These are phyloP conservation scores for Pomatorhinus ruficollis DNA, from an alignment of 2,113 vertebrate species.

Conservation along the genomic window DNA sequence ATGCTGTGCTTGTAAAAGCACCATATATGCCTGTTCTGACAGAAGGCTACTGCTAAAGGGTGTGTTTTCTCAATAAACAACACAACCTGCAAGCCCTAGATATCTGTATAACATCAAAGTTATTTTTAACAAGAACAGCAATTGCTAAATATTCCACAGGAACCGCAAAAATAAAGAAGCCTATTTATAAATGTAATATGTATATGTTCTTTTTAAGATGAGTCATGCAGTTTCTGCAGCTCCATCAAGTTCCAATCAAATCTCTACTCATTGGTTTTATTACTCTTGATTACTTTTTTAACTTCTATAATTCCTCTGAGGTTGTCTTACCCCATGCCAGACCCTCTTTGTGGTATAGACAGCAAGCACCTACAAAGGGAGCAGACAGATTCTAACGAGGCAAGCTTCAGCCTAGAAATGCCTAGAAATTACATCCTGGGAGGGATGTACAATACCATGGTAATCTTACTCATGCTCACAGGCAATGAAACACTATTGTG, in stretches of 20 bases:
- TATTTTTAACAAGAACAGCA: constrained; percentile 12
- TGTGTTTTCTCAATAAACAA: background rate
- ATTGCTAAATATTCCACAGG: background rate
- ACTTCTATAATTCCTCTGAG: background rate
- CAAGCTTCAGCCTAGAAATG: background rate
- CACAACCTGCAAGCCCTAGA: background rate
- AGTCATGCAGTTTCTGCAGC: background rate
- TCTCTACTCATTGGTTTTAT: background rate
- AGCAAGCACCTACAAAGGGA: background rate
- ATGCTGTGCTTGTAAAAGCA: background rate
- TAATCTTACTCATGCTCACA: background rate
- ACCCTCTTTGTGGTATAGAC: background rate
- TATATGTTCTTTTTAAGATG: background rate
- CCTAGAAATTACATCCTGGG: background rate
- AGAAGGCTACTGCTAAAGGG: background rate
- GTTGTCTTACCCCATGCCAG: background rate
- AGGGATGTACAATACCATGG: background rate
- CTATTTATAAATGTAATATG: constrained; percentile 10
- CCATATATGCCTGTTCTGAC: background rate
- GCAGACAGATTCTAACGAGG: background rate
- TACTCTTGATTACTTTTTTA: background rate
- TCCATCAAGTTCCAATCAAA: background rate
- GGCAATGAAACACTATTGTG: background rate
- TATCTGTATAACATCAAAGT: background rate
- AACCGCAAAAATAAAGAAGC: background rate